Base-by-base conservation (phyloP, 2,113 vertebrate species). In the Cottus gobio region DNA sequence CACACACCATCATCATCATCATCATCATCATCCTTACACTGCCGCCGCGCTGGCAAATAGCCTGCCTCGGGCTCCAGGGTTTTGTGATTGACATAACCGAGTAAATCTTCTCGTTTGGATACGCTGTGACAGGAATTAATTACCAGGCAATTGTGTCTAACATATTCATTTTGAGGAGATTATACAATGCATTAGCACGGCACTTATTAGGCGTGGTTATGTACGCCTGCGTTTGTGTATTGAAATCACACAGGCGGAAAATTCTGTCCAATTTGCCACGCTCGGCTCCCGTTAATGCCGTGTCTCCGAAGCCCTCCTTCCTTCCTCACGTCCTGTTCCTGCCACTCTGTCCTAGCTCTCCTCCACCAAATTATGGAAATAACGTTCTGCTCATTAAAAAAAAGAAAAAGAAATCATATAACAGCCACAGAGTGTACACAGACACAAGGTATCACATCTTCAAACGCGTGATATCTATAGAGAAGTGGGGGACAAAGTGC, bases 101-200 rank as follows among this genome's bases (percentile, higher is more conserved):
- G 93, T 93, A 92, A 92, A 93, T 93, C 88, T 94, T 75, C 87
- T 93, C 85, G 90, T 94, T 94, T 89, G 90, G 89, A 83, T 90
- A 81, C 89, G 88, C 90, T 88, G 89, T 79, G 88, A 82, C 85
- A 87, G 86, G 90, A 93, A 94, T 94, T 94, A 94, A 95, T 95
- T 92, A 93, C 79, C 85, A 91, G 90, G 81, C 90, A 94, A 94
- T 95, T 93, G 92, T 93, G 93, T 93, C 85, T 81, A 91, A 94
- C 92, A 90, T 93, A 93, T 95, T 94, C 89, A 94, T 94, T 94
- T 94, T 91, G 90, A 91, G 80, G 56, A 92, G 93, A 94, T 95
- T 94, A 93, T 92, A 92, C 89, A 92, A 92, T 89, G 85, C 91
- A 94, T 94, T 94, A 93, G 90, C 88, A 71, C 81, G 74, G 70